Percentiles rank a stretch among this genome's conserved stretches.
Evolutionary conservation across 2,113 vertebrate genomes (phyloP).

Genomic region (Toxotes jaculatrix): DNA sequence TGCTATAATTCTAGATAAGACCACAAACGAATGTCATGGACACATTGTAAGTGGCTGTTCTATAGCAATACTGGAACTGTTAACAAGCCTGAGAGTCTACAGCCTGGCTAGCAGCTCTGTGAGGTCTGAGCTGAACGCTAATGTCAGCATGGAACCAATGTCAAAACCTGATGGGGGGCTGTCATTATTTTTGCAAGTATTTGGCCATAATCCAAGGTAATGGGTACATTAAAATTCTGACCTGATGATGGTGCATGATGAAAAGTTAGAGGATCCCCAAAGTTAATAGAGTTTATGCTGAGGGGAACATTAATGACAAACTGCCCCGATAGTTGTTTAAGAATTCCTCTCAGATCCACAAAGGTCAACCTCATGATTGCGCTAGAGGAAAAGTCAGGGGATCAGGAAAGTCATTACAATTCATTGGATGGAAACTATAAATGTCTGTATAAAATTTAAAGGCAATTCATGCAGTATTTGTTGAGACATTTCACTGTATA

Average conservation of each 20-base stretch:
- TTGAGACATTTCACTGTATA: background rate
- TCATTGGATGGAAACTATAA: background rate
- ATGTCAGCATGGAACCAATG: background rate
- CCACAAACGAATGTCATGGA: background rate
- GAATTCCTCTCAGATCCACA: background rate
- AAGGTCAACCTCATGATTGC: background rate
- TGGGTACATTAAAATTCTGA: background rate
- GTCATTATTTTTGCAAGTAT: background rate
- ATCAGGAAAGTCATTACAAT: background rate
- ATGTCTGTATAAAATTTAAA: background rate
- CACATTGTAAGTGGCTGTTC: background rate
- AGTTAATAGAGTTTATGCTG: background rate
- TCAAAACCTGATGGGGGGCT: background rate
- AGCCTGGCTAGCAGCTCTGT: background rate
- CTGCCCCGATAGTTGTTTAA: background rate
- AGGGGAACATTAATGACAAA: background rate
- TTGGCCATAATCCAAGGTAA: background rate
- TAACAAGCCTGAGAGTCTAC: background rate
- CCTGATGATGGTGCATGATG: background rate
- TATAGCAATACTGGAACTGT: background rate
- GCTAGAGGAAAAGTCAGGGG: background rate
- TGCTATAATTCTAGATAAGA: background rate
- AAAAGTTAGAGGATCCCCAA: background rate
- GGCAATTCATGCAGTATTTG: background rate
- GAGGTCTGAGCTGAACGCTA: background rate